Percentiles rank a stretch among this genome's conserved stretches.
phyloP scores from a whole-genome alignment of 2,888 invertebrate genomes.

The Eledone cirrhosa region DNA sequence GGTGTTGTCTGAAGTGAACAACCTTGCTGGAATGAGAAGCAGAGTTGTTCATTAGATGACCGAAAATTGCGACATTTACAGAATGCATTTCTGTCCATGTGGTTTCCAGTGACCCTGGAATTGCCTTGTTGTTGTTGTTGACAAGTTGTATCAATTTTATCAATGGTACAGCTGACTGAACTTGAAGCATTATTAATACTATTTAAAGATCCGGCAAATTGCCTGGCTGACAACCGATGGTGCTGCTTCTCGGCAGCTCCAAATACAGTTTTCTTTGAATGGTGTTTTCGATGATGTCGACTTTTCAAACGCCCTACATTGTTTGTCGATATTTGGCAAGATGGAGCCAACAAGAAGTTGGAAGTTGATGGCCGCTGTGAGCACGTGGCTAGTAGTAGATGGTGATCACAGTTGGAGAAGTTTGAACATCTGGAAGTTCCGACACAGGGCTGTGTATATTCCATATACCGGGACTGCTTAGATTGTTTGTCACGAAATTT shows the following conservation, averaged over 20 bases:
- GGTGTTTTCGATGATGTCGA: constrained; percentile 24
- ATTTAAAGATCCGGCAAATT: background rate
- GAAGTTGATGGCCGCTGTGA: background rate
- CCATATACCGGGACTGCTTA: background rate
- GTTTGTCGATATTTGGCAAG: background rate
- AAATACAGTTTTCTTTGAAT: constrained; percentile 34
- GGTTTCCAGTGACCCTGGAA: background rate
- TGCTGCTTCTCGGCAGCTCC: constrained; percentile 27
- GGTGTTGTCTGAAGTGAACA: constrained; percentile 32
- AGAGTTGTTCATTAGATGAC: constrained; percentile 35
- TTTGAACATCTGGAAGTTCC: background rate
- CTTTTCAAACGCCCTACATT: background rate
- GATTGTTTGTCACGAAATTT: constrained; percentile 50
- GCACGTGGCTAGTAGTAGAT: background rate
- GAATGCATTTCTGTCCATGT: background rate
- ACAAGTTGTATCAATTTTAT: background rate
- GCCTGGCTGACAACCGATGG: background rate
- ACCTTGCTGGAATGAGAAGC: constrained; percentile 38
- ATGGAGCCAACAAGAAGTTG: background rate
- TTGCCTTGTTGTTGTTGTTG: background rate
- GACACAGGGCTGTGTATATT: background rate
- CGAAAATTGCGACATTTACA: background rate
- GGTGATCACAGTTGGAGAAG: constrained; percentile 11
- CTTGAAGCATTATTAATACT: background rate
- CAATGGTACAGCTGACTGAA: too few relatives aligned